Conservation (phyloP, 2,888 invertebrate species). For the Drosophila ezoana region DNA sequence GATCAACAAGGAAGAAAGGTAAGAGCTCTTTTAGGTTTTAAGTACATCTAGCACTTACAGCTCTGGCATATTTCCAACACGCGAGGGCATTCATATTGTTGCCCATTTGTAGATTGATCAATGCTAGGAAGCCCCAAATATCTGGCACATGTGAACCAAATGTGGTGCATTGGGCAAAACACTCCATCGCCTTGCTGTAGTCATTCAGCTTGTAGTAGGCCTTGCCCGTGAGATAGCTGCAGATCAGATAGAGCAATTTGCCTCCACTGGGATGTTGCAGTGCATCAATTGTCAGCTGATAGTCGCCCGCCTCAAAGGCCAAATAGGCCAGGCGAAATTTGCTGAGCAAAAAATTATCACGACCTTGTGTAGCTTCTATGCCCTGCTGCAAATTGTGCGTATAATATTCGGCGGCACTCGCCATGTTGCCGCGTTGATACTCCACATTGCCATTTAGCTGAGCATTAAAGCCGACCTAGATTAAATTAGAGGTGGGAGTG, state of each 20-base stretch:
- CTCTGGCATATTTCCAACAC: slow-evolving; percentile 79
- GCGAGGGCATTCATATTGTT: slow-evolving; percentile 71
- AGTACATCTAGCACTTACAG: slow-evolving; percentile 44
- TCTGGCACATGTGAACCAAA: slow-evolving; percentile 65
- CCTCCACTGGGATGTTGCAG: slow-evolving; percentile 12
- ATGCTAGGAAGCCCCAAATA: slow-evolving; percentile 75
- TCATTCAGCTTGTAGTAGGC: slow-evolving; percentile 55
- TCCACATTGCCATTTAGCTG: slow-evolving; percentile 77
- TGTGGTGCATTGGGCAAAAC: slow-evolving; percentile 63
- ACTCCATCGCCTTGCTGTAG: slow-evolving; percentile 46
- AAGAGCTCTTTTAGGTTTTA: neutral
- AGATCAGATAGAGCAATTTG: slow-evolving; percentile 21
- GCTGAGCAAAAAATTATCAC: slow-evolving; percentile 53
- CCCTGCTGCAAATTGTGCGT: slow-evolving; percentile 6
- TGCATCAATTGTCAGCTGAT: slow-evolving; percentile 34
- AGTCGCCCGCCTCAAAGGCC: slow-evolving; percentile 42
- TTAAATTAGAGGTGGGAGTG: too few relatives aligned
- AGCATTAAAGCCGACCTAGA: slow-evolving; percentile 41
- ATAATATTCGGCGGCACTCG: slow-evolving; percentile 57
- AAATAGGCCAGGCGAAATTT: slow-evolving; percentile 63
- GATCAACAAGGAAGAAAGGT: neutral
- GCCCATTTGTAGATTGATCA: slow-evolving; percentile 69
- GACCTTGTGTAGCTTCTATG: neutral
- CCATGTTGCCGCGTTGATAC: slow-evolving; percentile 40
- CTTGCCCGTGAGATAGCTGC: slow-evolving; percentile 62